Conservation (phyloP, 2,888 invertebrate genomes). For the Meliscaeva auricollis region DNA sequence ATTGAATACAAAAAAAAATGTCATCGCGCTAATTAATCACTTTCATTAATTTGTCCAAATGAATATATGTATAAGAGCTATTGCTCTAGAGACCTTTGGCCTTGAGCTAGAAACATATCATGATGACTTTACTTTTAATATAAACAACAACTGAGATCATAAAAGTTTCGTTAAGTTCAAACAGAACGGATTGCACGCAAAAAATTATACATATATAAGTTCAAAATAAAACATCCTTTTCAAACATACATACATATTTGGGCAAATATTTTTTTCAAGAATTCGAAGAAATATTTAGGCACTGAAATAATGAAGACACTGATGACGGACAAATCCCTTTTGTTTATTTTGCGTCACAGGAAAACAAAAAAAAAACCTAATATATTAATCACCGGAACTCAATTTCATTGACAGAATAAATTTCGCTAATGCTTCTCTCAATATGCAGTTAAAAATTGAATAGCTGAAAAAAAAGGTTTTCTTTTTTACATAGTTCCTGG, state of each 20-base stretch:
- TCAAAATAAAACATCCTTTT: not conserved
- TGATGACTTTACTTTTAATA: conserved; percentile 54
- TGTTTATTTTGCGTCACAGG: no score
- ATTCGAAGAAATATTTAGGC: no score
- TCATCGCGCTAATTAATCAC: conserved; percentile 52
- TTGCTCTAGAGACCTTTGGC: conserved; percentile 34
- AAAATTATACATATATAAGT: conserved; percentile 9
- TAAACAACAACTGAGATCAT: conserved; percentile 51
- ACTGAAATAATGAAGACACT: not conserved
- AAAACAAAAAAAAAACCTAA: no score
- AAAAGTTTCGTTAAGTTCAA: conserved; percentile 46
- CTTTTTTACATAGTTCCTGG: conserved; percentile 7
- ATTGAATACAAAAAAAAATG: conserved; percentile 1
- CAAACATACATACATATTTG: no score
- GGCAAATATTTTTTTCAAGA: no score
- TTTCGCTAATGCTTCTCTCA: conserved; percentile 1
- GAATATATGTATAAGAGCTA: conserved; percentile 38
- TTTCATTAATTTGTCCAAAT: conserved; percentile 64
- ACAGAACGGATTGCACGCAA: conserved; percentile 41
- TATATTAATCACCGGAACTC: conserved; percentile 49
- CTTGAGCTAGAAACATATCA: conserved; percentile 41
- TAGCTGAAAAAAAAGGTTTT: conserved; percentile 25
- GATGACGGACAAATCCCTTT: conserved; percentile 15
- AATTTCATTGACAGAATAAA: conserved; percentile 26
- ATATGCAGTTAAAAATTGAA: conserved; percentile 42